phyloP scores from a whole-genome alignment of 2,888 invertebrate genomes.

The Sisyra nigra region DNA sequence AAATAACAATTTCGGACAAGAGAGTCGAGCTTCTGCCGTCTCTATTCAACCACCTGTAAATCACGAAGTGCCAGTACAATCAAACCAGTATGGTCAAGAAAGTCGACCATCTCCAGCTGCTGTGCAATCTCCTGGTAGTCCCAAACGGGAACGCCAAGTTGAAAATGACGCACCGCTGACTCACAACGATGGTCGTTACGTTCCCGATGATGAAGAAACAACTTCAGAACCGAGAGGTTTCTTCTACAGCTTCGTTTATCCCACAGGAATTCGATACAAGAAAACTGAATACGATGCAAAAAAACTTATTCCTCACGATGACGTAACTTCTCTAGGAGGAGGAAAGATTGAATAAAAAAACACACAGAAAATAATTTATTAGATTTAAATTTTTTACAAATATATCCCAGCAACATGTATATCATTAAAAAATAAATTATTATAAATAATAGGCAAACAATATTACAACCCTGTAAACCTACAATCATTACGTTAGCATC shows the following conservation, averaged over 20 bases:
- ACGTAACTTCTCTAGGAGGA: not conserved
- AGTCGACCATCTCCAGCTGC: not conserved
- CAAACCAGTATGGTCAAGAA: too few relatives aligned
- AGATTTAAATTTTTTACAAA: not conserved
- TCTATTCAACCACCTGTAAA: too few relatives aligned
- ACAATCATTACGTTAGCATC: too few relatives aligned
- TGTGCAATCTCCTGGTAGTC: not conserved
- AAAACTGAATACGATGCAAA: constrained; percentile 4
- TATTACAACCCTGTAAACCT: too few relatives aligned
- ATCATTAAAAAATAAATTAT: not conserved
- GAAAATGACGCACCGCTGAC: too few relatives aligned
- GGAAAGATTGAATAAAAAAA: not conserved
- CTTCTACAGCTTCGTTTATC: constrained; percentile 55
- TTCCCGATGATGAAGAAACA: constrained; percentile 22
- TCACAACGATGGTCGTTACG: not conserved
- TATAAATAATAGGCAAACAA: not conserved
- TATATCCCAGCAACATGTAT: not conserved
- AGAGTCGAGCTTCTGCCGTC: too few relatives aligned
- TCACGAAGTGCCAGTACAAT: too few relatives aligned
- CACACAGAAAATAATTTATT: not conserved
- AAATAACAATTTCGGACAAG: too few relatives aligned
- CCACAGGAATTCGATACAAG: constrained; percentile 29
- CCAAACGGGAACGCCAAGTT: not conserved
- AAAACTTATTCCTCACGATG: not conserved
- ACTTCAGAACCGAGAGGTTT: constrained; percentile 45